Conservation (phyloP, 1,140 invertebrate species). For the Tetramorium alpestre region DNA sequence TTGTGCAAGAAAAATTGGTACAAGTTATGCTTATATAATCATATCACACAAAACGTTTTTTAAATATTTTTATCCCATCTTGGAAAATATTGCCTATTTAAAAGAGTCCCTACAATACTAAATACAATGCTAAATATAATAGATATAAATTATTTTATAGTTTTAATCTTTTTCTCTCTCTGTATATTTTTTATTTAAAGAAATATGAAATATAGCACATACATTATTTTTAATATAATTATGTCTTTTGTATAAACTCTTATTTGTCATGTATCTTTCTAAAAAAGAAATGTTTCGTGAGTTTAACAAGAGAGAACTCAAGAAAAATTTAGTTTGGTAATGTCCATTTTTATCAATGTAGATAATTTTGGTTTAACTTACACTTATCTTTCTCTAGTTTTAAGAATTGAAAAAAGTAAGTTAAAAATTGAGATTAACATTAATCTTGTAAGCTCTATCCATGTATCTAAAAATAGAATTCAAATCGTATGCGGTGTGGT, state of each 20-base stretch:
- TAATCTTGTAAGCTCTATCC: no score
- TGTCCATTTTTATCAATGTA: no score
- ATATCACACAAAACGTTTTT: not conserved
- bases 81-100: not conserved
- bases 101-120: not conserved
- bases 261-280: not conserved
- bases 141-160: no score
- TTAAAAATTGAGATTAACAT: no score
- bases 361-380: no score
- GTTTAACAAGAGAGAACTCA: not conserved
- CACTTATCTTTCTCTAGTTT: no score
- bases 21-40: not conserved
- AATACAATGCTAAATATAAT: no score
- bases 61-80: not conserved
- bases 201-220: not conserved
- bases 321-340: not conserved
- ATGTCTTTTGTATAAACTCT: not conserved
- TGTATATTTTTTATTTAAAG: not conserved
- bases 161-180: not conserved
- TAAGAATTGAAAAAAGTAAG: no score
- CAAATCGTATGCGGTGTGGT: not conserved
- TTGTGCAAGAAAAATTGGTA: not conserved
- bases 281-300: not conserved
- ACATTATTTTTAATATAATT: not conserved
- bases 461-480: slow-evolving; percentile 12